These are phyloP conservation scores for Loriculus beryllinus DNA, from an alignment of 2,797 vertebrate species.

Conservation along the genomic window DNA sequence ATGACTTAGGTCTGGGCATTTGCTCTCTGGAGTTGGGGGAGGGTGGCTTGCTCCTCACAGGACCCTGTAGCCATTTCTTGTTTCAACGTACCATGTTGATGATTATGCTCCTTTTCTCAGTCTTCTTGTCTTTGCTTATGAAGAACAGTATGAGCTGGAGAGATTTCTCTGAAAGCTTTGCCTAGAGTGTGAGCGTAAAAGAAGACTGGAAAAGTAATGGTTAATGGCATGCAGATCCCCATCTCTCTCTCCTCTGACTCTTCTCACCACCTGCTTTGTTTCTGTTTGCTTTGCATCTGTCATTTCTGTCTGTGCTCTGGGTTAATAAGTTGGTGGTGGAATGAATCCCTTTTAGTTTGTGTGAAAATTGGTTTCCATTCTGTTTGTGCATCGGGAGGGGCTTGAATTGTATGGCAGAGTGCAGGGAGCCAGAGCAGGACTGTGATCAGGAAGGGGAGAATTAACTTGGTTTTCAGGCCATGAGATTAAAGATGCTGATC, in stretches of 20 bases:
- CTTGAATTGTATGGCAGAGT: constrained; percentile 25
- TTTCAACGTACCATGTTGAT: constrained; percentile 62
- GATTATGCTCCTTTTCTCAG: constrained; percentile 82
- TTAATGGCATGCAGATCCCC: constrained; percentile 84
- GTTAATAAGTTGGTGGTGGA: constrained; percentile 18
- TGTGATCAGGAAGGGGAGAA: not conserved
- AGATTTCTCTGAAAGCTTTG: constrained; percentile 77
- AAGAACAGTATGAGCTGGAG: constrained; percentile 76
- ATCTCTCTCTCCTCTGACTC: constrained; percentile 59
- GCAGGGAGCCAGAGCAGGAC: not conserved
- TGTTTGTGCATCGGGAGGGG: constrained; percentile 3
- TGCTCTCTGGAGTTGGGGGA: not conserved
- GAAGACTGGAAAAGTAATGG: constrained; percentile 84
- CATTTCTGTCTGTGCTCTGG: constrained; percentile 49
- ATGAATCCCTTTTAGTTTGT: not conserved
- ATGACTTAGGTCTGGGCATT: not conserved
- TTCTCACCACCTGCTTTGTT: constrained; percentile 69
- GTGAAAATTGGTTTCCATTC: not conserved
- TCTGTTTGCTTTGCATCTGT: constrained; percentile 69
- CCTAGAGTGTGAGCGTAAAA: constrained; percentile 72
- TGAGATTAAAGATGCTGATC: not conserved
- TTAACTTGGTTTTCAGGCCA: not conserved
- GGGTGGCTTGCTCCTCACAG: not conserved
- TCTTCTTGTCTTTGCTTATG: constrained; percentile 78
- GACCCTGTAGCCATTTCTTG: constrained; percentile 56